Evolutionary conservation across 2,888 invertebrate genomes (phyloP), one percentile per base, ranked within the genome.

Genomic region (Ennomos fuscantarius): DNA sequence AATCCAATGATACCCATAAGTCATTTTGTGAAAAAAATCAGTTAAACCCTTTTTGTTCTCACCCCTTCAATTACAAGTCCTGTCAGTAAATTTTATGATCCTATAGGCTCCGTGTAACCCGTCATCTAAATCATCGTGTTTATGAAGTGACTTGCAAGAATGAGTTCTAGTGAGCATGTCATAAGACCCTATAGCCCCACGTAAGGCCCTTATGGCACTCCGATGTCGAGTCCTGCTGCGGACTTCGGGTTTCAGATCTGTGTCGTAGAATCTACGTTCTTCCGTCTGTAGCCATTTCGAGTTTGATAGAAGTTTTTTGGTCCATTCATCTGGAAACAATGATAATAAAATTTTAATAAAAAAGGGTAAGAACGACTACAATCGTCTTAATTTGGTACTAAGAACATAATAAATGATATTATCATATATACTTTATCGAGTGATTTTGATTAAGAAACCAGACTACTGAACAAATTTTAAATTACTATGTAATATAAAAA

Each of bases 221-320:
- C 78, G 76, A 54, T 87, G 86, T 0, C 83, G 72, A 0, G 77
- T 76, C 9, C 81, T 74, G 0, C 73, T 56, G 1, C 76, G 70
- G 0, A 68, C 40, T 55, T 86, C 87, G 2, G 89, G 89, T 32
- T 83, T 87, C 1, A 92, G 63, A 48, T 87, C 89, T n/a, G 91
- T 90, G 32, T 86, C 81, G 72, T 89, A 90, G 67, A 81, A 90
- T 51, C 78, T 84, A 5, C 83, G 73, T 42, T 96, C 95, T 76
- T 96, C 95, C 31, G 91, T 91, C 73, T 94, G 92, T 67, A 96
- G 95, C 96, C 96, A 96, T 52, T 95, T 94, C 31, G 93, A 92
- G 73, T 95, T 94, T 34, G 82, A 94, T 46, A 95, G 93, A 6
- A 96, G 81, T 69, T 95, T 95, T 69, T 95, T 94, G 61, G 95